A percentile compares a stretch with the other conserved stretches of the same genome.
phyloP scores from a whole-genome alignment of 2,113 vertebrate species.

The Sinocyclocheilus maitianheensis region DNA sequence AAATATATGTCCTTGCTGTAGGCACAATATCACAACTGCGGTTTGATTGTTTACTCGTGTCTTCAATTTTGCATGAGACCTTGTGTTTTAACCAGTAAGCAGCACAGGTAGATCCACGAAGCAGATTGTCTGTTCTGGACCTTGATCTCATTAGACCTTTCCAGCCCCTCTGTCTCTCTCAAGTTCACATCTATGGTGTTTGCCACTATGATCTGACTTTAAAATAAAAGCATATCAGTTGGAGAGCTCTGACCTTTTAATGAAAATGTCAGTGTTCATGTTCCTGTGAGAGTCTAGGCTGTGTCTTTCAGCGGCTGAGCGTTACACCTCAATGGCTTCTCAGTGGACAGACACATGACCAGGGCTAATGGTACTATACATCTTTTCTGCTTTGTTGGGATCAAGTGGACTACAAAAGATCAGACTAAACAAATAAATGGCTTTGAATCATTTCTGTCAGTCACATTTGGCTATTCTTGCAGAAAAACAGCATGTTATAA shows the following conservation, averaged over 20 bases:
- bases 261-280: constrained; percentile 80
- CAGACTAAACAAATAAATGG: constrained; percentile 10
- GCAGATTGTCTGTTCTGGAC: constrained; percentile 58
- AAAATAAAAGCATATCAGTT: constrained; percentile 42
- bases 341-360: constrained; percentile 54
- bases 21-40: background rate
- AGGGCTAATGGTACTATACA: background rate
- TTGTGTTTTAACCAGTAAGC: background rate
- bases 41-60: constrained; percentile 30
- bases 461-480: constrained; percentile 14
- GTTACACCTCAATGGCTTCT: constrained; percentile 62
- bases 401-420: constrained; percentile 18
- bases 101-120: background rate
- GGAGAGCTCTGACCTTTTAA: constrained; percentile 83
- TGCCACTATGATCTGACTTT: constrained; percentile 68
- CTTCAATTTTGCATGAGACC: constrained; percentile 11
- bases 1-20: constrained; percentile 15
- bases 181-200: constrained; percentile 68
- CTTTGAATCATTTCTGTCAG: background rate
- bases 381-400: background rate
- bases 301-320: constrained; percentile 60
- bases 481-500: background rate
- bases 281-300: constrained; percentile 60
- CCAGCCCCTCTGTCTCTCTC: constrained; percentile 55
- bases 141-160: constrained; percentile 72